These are phyloP conservation scores for Hypocryptadius cinnamomeus DNA, from an alignment of 2,113 vertebrate genomes.

Conservation along the genomic window DNA sequence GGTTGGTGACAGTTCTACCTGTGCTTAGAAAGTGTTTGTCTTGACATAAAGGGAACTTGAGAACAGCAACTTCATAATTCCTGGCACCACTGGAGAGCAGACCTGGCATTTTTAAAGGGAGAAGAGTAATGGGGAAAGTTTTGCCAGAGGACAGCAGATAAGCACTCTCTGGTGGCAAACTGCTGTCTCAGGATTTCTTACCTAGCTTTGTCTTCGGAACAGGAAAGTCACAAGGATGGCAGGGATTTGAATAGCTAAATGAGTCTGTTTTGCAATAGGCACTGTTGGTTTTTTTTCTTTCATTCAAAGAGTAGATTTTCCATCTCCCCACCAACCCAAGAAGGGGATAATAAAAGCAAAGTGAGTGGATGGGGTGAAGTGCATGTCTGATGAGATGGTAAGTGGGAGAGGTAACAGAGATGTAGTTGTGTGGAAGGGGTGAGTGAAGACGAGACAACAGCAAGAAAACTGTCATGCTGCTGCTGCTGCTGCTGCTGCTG, in stretches of 20 bases:
- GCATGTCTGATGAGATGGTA: accelerated
- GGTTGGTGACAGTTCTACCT: background rate
- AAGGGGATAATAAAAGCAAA: background rate
- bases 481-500: background rate
- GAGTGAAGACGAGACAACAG: background rate
- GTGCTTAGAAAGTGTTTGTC: background rate
- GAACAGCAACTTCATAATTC: background rate
- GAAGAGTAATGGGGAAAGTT: background rate
- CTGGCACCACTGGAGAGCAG: background rate
- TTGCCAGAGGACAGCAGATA: background rate
- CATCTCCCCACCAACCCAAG: background rate
- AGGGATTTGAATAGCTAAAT: background rate
- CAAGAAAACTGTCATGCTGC: background rate
- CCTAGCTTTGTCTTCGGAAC: background rate
- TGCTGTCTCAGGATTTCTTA: background rate
- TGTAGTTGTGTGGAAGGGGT: background rate
- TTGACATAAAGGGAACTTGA: background rate
- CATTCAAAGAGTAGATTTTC: background rate
- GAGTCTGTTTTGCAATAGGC: background rate
- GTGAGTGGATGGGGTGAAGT: background rate
- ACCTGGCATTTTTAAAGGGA: background rate
- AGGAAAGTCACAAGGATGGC: background rate
- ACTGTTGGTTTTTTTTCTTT: background rate
- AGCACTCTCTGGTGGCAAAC: background rate
- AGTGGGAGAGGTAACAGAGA: background rate